A percentile compares a stretch with the other conserved stretches of the same genome.
Evolutionary conservation across 2,797 vertebrate genomes (phyloP).

Genomic region (Notamacropus eugenii): DNA sequence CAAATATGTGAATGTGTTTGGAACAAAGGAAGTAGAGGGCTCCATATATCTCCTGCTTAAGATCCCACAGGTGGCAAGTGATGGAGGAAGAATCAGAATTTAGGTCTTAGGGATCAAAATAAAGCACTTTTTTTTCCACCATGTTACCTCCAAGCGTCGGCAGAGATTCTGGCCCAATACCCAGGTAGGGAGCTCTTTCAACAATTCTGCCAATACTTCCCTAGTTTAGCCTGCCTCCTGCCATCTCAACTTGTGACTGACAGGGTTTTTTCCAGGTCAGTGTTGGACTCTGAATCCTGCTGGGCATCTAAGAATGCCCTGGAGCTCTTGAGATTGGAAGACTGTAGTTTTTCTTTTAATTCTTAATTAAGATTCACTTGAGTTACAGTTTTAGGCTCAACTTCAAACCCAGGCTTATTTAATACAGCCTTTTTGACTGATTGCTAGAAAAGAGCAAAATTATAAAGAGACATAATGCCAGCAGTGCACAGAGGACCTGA

Average conservation of each 20-base stretch:
- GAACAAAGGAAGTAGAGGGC: neutral
- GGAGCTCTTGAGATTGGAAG: neutral
- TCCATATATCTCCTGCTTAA: neutral
- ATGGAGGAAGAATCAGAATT: neutral
- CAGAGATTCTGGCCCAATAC: neutral
- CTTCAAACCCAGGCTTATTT: neutral
- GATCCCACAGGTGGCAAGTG: neutral
- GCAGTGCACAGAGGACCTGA: neutral
- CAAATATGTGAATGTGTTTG: neutral
- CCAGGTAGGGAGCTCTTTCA: neutral
- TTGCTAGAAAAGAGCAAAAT: neutral
- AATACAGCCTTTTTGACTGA: neutral
- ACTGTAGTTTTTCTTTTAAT: neutral
- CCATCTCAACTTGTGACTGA: neutral
- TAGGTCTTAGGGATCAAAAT: neutral
- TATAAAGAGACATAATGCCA: neutral
- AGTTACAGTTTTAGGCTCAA: neutral
- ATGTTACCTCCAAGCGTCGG: neutral
- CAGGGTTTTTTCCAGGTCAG: neutral
- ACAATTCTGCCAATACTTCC: neutral
- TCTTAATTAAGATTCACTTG: constrained; percentile 2
- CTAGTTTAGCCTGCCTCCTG: neutral
- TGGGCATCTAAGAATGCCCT: constrained; percentile 20
- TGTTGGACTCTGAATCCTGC: neutral
- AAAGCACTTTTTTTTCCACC: neutral